A percentile compares a stretch with the other conserved stretches of the same genome.
These are phyloP conservation scores for Allolobophora icterica DNA, from an alignment of 2,888 invertebrate species.

Conservation along the genomic window DNA sequence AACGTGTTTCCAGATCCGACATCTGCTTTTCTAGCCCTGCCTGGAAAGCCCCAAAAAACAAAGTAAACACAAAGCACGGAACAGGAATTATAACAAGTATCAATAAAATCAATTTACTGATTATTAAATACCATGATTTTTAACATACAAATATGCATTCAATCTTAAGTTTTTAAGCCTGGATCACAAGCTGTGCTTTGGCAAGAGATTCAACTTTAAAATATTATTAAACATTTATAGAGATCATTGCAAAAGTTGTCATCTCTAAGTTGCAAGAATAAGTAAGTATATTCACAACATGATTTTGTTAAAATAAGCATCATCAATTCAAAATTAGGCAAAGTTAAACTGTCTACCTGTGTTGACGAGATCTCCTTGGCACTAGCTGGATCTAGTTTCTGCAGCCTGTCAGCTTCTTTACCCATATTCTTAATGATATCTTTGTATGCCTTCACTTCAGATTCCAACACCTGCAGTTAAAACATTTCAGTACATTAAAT, in stretches of 20 bases:
- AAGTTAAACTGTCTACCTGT: conserved; percentile 53
- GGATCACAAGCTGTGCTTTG: neutral
- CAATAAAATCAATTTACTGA: neutral
- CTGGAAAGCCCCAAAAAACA: conserved; percentile 30
- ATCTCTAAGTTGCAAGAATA: neutral
- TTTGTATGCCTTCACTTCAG: conserved; percentile 62
- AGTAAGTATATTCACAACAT: neutral
- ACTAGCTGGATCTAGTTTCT: conserved; percentile 83
- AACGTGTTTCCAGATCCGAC: conserved; percentile 67
- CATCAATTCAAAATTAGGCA: neutral
- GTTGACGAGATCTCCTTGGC: conserved; percentile 57
- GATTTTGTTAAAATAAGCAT: neutral
- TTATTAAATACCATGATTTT: neutral
- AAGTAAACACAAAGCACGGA: neutral
- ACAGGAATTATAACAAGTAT: neutral
- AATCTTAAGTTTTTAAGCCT: no score
- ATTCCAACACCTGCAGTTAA: conserved; percentile 73
- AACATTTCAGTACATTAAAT: neutral
- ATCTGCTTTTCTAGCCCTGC: conserved; percentile 69
- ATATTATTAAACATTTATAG: neutral
- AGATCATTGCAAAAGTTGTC: neutral
- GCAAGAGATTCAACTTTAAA: neutral
- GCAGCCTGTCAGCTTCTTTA: conserved; percentile 58
- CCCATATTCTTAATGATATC: conserved; percentile 59
- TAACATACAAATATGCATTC: neutral